Evolutionary conservation across 2,888 invertebrate species (phyloP).

Genomic region (Smittia aterrima): DNA sequence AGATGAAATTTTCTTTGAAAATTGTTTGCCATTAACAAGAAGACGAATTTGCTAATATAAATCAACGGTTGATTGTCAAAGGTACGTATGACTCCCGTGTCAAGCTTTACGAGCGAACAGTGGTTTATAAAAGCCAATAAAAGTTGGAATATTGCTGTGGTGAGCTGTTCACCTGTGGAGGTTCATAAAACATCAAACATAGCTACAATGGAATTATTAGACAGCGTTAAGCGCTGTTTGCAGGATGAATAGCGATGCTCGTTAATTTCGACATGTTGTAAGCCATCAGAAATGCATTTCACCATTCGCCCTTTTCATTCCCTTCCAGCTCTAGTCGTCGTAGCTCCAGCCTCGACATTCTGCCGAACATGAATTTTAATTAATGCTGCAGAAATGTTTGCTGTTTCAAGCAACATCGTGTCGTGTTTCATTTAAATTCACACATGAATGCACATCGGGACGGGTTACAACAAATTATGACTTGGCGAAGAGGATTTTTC

Average conservation of each 20-base stretch:
- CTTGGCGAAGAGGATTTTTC: not conserved
- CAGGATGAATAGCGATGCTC: too few species aligned
- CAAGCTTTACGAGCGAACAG: not conserved
- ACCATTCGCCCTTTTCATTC: not conserved
- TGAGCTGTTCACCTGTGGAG: not conserved
- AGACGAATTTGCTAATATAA: not conserved
- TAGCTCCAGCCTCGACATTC: conserved; percentile 4
- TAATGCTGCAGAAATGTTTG: not conserved
- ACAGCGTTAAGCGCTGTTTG: too few species aligned
- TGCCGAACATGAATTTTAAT: not conserved
- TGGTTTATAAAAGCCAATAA: not conserved
- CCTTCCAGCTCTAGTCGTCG: not conserved
- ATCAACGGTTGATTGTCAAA: not conserved
- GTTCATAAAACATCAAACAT: not conserved
- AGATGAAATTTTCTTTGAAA: not conserved
- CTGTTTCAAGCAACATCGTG: not conserved
- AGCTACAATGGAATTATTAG: too few species aligned
- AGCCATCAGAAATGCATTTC: not conserved
- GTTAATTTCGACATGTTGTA: too few species aligned
- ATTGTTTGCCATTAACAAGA: not conserved
- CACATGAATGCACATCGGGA: not conserved
- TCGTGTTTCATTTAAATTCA: conserved; percentile 7
- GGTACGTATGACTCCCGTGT: not conserved
- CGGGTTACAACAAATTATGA: not conserved
- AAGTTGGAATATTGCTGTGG: not conserved